Base-by-base conservation (phyloP, 2,888 invertebrate species). In the Athripsodes cinereus region DNA sequence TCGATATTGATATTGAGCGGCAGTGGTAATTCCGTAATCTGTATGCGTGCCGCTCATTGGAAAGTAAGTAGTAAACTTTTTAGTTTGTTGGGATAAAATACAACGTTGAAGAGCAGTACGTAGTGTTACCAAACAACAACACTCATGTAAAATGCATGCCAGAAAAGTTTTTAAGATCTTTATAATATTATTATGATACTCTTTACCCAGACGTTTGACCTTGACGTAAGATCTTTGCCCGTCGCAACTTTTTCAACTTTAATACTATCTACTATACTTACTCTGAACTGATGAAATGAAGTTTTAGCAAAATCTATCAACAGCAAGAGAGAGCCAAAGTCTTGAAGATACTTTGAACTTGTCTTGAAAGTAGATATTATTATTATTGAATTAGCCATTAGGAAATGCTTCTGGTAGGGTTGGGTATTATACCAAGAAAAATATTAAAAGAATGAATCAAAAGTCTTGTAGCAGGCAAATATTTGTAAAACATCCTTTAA, bases 91-190 rank as follows among this genome's bases (percentile, higher is more conserved):
- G 26, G 10, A 26, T 26, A 26, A 26, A 26, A 26, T 26, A 26
- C 26, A 26, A 26, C 26, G 10, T 26, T 26, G 26, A 40, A 40
- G 40, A 40, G 13, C 6, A 11, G 11, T 31, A 31, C 6, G 11
- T 40, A 40, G 40, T 40, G 16, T n/a, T 40, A 40, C 40, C 40
- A n/a, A 31, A 6, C 31, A 31, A 40, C 40, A 40, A 13, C 40
- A 40, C 40, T 40, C 40, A 40, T 40, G 40, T 40, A 40, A 40
- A 40, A 40, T 40, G 40, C 40, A 40, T 40, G 40, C 40, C 40
- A 40, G 40, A 40, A 40, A 40, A 40, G 40, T 40, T 40, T 40
- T 16, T 40, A 13, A 40, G 40, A 40, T 40, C 40, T 40, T 40
- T 16, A n/a, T 40, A 8, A 31, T 11, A 31, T 8, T 31, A 40